Base-by-base conservation (phyloP, 2,113 vertebrate genomes). In the Syrmaticus mikado region DNA sequence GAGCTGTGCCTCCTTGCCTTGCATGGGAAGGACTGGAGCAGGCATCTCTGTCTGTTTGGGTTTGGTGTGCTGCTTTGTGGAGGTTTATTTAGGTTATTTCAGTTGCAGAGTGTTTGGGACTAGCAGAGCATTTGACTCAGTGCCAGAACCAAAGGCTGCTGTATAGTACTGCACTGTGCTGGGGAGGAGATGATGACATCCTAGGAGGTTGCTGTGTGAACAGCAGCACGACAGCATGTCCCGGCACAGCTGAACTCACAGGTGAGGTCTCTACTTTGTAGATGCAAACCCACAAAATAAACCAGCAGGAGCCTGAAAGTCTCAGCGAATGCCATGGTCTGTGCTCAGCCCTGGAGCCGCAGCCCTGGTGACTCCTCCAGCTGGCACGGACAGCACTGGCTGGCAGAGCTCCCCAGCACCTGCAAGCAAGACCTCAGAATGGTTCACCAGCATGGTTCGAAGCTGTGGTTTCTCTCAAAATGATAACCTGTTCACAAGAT, bases 21-120 rank as follows among this genome's bases (percentile, higher is more conserved):
- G 28, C 4, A 0, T 5, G 3, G 40, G 18, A 11, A 84, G 17
- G 19, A 57, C 22, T 11, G 57, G 36, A 81, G 70, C 0, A 0
- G 18, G 25, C 25, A 40, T 18, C 19, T 6, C 18, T 1, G 2
- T 12, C 20, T 3, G 24, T 6, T 5, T 41, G 55, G 15, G 52
- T 53, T 53, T 53, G 52, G 27, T 17, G 15, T 30, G 52, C 27
- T 53, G 52, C 52, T 16, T 53, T 28, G 15, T 30, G 52, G 15
- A 53, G 27, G 27, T 28, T 53, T 30, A 28, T 53, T 53, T 17
- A 53, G 52, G 27, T 53, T 53, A 53, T 24, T 34, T 40, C 40
- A 12, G 6, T n/a, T 77, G 36, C 24, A 21, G 15, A n/a, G 19
- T 13, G 6, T 41, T 15, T 15, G 38, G 73, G 72, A 11, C 8